Conservation (phyloP, 2,797 vertebrate species). For the Sarcophilus harrisii region DNA sequence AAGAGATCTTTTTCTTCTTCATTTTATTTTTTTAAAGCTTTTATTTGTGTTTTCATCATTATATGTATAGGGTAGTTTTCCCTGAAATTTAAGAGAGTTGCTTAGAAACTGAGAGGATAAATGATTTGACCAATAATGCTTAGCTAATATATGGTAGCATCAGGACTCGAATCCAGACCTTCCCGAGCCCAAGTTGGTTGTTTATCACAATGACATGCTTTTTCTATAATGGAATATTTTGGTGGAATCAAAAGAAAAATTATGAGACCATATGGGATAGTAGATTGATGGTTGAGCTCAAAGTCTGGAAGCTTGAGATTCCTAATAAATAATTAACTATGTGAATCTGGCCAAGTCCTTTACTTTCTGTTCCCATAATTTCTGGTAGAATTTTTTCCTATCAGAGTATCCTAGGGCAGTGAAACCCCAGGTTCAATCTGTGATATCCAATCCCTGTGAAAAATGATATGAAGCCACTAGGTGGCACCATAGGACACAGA, state of each 20-base stretch:
- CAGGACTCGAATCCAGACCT: not conserved
- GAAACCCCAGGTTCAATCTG: not conserved
- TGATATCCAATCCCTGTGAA: not conserved
- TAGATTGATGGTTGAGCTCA: not conserved
- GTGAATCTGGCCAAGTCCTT: not conserved
- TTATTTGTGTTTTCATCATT: too few relatives aligned
- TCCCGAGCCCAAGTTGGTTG: not conserved
- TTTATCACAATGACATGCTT: not conserved
- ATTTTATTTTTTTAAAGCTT: not conserved
- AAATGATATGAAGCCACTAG: not conserved
- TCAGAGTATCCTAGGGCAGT: not conserved
- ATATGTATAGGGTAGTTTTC: not conserved
- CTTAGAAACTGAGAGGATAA: not conserved
- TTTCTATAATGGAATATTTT: not conserved
- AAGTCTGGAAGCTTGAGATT: not conserved
- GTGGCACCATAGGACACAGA: not conserved
- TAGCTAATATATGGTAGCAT: not conserved
- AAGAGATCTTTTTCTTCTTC: not conserved
- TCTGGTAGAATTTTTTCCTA: not conserved
- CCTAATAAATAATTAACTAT: not conserved
- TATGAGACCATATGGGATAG: not conserved
- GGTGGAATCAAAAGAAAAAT: not conserved
- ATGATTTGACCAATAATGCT: not conserved
- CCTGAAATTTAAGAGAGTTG: not conserved
- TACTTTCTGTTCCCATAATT: not conserved